Conservation (phyloP, 2,797 vertebrate genomes). For the Notolabrus celidotus region DNA sequence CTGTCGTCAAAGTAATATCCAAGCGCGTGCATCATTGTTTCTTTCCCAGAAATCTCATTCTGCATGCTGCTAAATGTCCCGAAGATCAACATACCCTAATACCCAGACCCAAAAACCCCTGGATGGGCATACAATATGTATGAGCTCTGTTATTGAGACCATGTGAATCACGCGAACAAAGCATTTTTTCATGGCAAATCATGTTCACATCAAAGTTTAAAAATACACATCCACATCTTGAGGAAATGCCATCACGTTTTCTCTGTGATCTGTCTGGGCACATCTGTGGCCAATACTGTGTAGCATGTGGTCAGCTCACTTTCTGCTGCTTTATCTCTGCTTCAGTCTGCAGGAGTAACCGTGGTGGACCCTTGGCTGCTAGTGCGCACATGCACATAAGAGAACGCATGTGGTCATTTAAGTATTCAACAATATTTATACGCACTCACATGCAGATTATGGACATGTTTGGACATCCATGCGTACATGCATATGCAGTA, state of each 20-base stretch:
- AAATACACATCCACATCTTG: conserved; percentile 88
- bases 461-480: conserved; percentile 1
- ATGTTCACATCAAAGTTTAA: conserved; percentile 91
- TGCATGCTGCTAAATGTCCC: conserved; percentile 47
- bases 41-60: conserved; percentile 42
- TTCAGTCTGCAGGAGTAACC: conserved; percentile 62
- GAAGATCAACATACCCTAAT: conserved; percentile 54
- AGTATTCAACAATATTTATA: conserved; percentile 10
- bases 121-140: conserved; percentile 78
- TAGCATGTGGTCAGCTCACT: conserved; percentile 79
- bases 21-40: conserved; percentile 12
- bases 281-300: conserved; percentile 82
- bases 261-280: conserved; percentile 84
- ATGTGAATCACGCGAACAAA: conserved; percentile 91
- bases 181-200: conserved; percentile 91
- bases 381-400: conserved; percentile 8
- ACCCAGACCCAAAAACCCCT: conserved; percentile 40
- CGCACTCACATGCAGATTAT: conserved; percentile 8
- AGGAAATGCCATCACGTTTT: conserved; percentile 93
- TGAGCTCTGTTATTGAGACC: conserved; percentile 87
- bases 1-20: conserved; percentile 28
- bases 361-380: conserved; percentile 49
- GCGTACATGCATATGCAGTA: conserved; percentile 2
- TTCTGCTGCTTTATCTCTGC: conserved; percentile 73
- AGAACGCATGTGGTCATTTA: conserved; percentile 15